A percentile compares a stretch with the other conserved stretches of the same genome.
Evolutionary conservation across 2,888 invertebrate species (phyloP).

Genomic region (Scaptodrosophila latifasciaeformis): DNA sequence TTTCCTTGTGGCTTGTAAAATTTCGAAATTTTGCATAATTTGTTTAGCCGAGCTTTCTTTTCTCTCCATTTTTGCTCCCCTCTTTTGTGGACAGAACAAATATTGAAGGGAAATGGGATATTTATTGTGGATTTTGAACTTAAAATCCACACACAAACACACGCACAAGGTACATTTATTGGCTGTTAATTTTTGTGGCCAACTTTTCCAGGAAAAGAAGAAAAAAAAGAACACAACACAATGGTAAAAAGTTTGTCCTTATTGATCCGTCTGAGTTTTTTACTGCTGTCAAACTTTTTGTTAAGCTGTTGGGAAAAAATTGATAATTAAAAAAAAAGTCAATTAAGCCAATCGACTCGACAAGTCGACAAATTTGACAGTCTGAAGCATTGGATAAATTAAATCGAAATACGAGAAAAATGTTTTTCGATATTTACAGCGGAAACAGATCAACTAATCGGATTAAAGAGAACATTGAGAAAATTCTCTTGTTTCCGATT

Average conservation of each 20-base stretch:
- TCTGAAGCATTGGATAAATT: conserved; percentile 25
- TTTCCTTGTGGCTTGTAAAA: conserved; percentile 22
- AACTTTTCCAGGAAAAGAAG: conserved; percentile 12
- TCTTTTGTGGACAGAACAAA: no score
- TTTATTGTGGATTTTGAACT: no score
- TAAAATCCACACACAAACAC: no score
- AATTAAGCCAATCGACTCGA: conserved; percentile 61
- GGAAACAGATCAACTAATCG: no score
- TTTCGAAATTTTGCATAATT: conserved; percentile 29
- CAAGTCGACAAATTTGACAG: no score
- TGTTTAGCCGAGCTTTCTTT: conserved; percentile 11
- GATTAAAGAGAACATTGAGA: conserved; percentile 43
- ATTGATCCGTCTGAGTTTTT: conserved; percentile 3
- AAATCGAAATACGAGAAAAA: conserved; percentile 33
- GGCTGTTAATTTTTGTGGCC: conserved; percentile 45
- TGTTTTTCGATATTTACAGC: no score
- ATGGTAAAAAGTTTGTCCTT: conserved; percentile 28
- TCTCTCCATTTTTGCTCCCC: conserved; percentile 33
- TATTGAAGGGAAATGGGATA: no score
- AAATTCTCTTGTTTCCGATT: conserved; percentile 30
- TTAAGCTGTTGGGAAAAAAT: not conserved
- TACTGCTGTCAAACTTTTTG: no score
- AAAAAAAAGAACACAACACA: not conserved
- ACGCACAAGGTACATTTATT: no score
- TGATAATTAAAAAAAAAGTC: conserved; percentile 44